A percentile compares a stretch with the other conserved stretches of the same genome.
Conservation (phyloP, 2,888 invertebrate genomes). For the Ptilodon capucinus region DNA sequence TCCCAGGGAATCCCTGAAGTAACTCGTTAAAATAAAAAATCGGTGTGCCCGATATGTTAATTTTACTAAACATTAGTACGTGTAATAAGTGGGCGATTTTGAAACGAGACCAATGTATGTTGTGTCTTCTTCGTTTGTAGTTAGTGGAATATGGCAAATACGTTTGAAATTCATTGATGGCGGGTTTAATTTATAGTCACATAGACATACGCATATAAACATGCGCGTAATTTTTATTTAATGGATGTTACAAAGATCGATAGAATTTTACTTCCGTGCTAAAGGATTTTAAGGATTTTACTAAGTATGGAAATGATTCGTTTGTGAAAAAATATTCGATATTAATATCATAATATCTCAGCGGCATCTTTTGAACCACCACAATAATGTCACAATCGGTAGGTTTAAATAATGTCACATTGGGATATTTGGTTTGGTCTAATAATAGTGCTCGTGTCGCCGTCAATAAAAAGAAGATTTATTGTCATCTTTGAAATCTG, state of each 20-base stretch:
- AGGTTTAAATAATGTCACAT: background rate
- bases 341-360: too few relatives aligned
- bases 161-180: too few relatives aligned
- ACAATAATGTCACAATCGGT: background rate
- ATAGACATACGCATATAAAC: too few relatives aligned
- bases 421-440: background rate
- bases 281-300: too few relatives aligned
- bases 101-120: background rate
- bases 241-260: too few relatives aligned
- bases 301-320: too few relatives aligned
- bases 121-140: background rate
- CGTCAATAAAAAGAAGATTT: slow-evolving; percentile 18
- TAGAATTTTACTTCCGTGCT: too few relatives aligned
- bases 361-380: too few relatives aligned
- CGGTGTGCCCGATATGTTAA: background rate
- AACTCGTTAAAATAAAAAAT: background rate
- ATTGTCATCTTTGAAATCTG: background rate
- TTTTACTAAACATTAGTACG: background rate
- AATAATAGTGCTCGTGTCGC: background rate
- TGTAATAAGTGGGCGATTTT: background rate
- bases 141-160: background rate
- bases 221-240: too few relatives aligned
- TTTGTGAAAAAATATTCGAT: too few relatives aligned
- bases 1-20: background rate
- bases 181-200: too few relatives aligned